phyloP scores from a whole-genome alignment of 2,113 vertebrate species.

The Narcine bancroftii region DNA sequence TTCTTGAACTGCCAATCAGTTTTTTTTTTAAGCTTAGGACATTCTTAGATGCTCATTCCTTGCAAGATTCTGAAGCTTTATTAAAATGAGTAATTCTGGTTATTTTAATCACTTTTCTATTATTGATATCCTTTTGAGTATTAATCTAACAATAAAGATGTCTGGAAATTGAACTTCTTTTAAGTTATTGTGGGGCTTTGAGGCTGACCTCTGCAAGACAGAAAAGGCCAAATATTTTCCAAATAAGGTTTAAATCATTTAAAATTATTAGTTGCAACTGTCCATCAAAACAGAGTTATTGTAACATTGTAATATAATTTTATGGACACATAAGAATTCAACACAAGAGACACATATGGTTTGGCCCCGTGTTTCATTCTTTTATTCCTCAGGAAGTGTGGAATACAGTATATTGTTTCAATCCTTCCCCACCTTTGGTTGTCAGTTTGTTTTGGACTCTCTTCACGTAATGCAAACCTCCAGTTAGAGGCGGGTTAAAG shows the following conservation, averaged over 20 bases:
- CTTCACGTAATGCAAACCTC: constrained; percentile 1
- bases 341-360: background rate
- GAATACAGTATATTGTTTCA: too few relatives aligned
- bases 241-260: background rate
- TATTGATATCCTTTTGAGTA: too few relatives aligned
- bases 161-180: background rate
- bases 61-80: too few relatives aligned
- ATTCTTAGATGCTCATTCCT: too few relatives aligned
- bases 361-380: background rate
- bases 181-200: background rate
- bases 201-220: background rate
- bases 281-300: too few relatives aligned
- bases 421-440: background rate
- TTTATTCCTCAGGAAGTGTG: background rate
- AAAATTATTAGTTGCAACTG: background rate
- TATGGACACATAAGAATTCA: background rate
- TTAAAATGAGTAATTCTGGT: too few relatives aligned
- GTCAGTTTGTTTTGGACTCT: background rate
- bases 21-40: too few relatives aligned
- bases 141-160: too few relatives aligned
- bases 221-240: background rate
- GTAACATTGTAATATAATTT: background rate
- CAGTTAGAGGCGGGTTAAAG: constrained; percentile 12
- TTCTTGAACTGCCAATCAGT: background rate
- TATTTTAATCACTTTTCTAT: too few relatives aligned